phyloP scores from a whole-genome alignment of 2,113 vertebrate genomes.

The Brienomyrus brachyistius region DNA sequence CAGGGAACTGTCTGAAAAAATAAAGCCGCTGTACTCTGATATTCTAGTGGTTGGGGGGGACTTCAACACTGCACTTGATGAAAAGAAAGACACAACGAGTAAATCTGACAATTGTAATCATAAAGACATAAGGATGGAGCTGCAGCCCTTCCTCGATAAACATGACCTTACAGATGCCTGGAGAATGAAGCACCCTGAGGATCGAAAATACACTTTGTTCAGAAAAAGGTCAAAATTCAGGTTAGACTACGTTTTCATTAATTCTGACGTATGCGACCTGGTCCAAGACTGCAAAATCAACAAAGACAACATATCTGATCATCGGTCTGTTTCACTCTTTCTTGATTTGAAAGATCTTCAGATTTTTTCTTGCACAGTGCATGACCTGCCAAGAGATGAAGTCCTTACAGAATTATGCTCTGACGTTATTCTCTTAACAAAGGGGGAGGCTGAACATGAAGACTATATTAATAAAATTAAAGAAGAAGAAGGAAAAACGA shows the following conservation, averaged over 20 bases:
- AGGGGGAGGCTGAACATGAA: background rate
- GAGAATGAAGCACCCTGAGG: background rate
- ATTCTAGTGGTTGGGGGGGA: background rate
- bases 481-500: too few relatives aligned
- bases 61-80: background rate
- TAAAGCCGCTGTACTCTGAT: background rate
- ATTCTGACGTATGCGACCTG: background rate
- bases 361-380: background rate
- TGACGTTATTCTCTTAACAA: background rate
- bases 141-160: background rate
- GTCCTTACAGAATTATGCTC: background rate
- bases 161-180: background rate
- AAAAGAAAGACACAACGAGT: background rate
- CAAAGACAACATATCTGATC: too few relatives aligned
- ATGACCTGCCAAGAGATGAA: background rate
- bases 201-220: too few relatives aligned
- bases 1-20: background rate
- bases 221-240: too few relatives aligned
- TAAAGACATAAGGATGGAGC: background rate
- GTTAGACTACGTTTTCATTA: background rate
- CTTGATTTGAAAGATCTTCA: background rate
- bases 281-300: too few relatives aligned
- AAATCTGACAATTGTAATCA: background rate
- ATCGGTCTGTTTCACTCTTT: too few relatives aligned
- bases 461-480: background rate